These are phyloP conservation scores for Scaptomyza pallida DNA, from an alignment of 1,140 invertebrate species.

Conservation along the genomic window DNA sequence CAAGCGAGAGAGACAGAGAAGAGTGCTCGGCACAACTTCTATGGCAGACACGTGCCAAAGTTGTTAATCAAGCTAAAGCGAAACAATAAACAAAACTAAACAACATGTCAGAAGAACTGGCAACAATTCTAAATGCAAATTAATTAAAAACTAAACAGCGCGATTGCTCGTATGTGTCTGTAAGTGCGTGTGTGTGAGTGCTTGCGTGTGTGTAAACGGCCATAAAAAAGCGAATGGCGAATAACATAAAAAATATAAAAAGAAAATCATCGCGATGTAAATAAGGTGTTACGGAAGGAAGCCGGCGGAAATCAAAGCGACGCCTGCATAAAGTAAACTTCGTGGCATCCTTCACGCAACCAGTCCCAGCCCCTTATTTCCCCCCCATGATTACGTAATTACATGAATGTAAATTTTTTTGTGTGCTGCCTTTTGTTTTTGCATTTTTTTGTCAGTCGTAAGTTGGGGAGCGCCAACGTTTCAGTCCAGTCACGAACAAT, in stretches of 20 bases:
- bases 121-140: slow-evolving; percentile 58
- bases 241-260: neutral
- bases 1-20: neutral
- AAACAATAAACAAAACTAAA: slow-evolving; percentile 44
- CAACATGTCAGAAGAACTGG: slow-evolving; percentile 16
- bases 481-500: slow-evolving; percentile 36
- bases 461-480: neutral
- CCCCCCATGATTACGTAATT: slow-evolving; percentile 62
- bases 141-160: slow-evolving; percentile 55
- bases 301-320: slow-evolving; percentile 48
- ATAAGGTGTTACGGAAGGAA: slow-evolving; percentile 40
- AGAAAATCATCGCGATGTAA: slow-evolving; percentile 24
- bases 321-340: slow-evolving; percentile 43
- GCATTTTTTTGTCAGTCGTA: slow-evolving; percentile 13
- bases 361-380: neutral
- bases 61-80: slow-evolving; percentile 49
- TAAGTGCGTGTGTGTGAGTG: neutral
- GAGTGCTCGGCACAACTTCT: slow-evolving; percentile 5
- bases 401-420: slow-evolving; percentile 59
- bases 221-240: slow-evolving; percentile 20
- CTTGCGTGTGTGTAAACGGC: neutral
- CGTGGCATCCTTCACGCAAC: slow-evolving; percentile 27
- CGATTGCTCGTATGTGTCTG: slow-evolving; percentile 10
- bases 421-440: slow-evolving; percentile 33
- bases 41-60: slow-evolving; percentile 19